phyloP scores from a whole-genome alignment of 2,888 invertebrate genomes.

The Melinopterus prodromus region DNA sequence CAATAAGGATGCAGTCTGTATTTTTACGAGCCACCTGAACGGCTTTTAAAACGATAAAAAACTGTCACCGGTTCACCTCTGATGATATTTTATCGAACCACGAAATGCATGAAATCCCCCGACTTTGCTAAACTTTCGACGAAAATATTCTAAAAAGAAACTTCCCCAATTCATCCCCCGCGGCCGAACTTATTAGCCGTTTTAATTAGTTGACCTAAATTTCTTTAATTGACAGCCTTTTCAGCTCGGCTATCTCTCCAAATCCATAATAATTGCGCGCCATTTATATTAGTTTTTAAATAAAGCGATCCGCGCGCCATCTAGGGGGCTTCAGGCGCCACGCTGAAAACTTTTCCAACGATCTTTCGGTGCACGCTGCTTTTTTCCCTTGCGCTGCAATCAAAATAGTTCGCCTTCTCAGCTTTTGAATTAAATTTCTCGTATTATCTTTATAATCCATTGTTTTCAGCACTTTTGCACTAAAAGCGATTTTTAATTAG shows the following conservation, averaged over 20 bases:
- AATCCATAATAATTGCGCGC: background rate
- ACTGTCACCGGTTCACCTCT: slow-evolving; percentile 11
- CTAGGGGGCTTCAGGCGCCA: background rate
- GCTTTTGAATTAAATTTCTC: too few species aligned
- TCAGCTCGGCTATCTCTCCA: background rate
- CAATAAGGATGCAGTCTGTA: slow-evolving; percentile 27
- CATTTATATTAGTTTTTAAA: slow-evolving; percentile 4
- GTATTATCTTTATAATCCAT: too few species aligned
- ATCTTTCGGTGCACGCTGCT: background rate
- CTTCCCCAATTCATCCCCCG: background rate
- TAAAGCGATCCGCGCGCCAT: background rate
- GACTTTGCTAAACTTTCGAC: background rate
- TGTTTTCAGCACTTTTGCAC: too few species aligned
- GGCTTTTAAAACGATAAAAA: slow-evolving; percentile 27
- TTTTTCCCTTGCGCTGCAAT: too few species aligned
- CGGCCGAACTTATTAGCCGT: background rate
- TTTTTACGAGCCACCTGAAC: slow-evolving; percentile 29
- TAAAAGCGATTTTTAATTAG: too few species aligned
- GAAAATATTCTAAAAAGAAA: background rate
- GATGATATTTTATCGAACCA: slow-evolving; percentile 20
- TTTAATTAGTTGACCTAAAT: slow-evolving; percentile 4
- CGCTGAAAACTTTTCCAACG: background rate
- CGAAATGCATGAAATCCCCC: background rate
- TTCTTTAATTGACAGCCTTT: background rate
- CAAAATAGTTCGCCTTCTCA: too few species aligned